A percentile compares a stretch with the other conserved stretches of the same genome.
Conservation (phyloP, 2,888 invertebrate genomes). For the Bimastos eiseni region DNA sequence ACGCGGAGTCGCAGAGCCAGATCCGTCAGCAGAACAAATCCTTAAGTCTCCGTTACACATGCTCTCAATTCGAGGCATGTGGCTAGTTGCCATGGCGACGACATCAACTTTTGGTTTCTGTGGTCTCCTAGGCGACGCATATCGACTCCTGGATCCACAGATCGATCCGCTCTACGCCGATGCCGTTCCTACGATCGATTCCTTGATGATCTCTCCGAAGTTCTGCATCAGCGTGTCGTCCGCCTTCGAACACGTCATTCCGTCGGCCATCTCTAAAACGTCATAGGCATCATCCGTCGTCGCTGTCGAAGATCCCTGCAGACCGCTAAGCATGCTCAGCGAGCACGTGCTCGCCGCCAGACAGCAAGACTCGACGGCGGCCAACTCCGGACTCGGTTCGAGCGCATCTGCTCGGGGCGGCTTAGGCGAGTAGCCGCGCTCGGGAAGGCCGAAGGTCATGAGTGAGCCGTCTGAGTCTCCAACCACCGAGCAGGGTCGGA, state of each 20-base stretch:
- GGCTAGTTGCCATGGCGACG: not conserved
- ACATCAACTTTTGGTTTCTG: not conserved
- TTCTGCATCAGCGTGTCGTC: constrained; percentile 62
- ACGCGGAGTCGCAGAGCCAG: not conserved
- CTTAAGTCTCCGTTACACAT: not conserved
- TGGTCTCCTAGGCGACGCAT: not conserved
- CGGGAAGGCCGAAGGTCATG: not conserved
- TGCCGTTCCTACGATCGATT: constrained; percentile 87
- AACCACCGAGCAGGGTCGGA: not conserved
- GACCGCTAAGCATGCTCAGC: not conserved
- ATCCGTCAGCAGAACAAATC: not conserved
- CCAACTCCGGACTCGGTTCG: not conserved
- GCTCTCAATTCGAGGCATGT: not conserved
- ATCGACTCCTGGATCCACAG: too few relatives aligned
- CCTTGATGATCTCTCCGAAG: constrained; percentile 88
- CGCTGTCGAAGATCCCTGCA: not conserved
- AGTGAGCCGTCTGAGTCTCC: not conserved
- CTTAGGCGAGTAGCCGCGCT: not conserved
- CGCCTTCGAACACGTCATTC: not conserved
- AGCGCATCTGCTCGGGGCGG: not conserved
- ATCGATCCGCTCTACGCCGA: constrained; percentile 66
- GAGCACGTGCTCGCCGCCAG: not conserved
- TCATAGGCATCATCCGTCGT: not conserved
- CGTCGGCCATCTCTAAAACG: not conserved
- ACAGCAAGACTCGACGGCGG: not conserved